Percentiles rank a stretch among this genome's conserved stretches.
phyloP scores from a whole-genome alignment of 2,113 vertebrate species.

The Gallinago media region DNA sequence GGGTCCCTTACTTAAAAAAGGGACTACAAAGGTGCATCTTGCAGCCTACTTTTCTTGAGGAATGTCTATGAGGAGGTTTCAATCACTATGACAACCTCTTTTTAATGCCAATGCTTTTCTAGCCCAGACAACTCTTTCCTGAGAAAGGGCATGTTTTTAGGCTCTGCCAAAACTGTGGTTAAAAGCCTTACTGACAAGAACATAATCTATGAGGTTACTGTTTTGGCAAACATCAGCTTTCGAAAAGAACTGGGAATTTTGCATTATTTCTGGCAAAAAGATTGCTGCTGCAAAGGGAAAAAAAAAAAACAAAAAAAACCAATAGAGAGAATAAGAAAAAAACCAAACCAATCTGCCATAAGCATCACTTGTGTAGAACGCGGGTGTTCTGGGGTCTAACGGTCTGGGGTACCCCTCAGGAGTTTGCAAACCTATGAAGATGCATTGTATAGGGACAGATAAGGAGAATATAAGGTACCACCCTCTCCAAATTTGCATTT shows the following conservation, averaged over 20 bases:
- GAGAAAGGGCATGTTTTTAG: slow-evolving; percentile 69
- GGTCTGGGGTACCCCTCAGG: not conserved
- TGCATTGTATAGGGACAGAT: not conserved
- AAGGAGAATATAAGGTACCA: not conserved
- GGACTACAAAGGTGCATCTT: slow-evolving; percentile 74
- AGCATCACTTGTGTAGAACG: not conserved
- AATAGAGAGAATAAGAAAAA: not conserved
- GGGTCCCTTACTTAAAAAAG: slow-evolving; percentile 73
- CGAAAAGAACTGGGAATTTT: slow-evolving; percentile 25
- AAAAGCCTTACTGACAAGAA: slow-evolving; percentile 65
- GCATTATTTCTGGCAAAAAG: not conserved
- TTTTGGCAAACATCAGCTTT: slow-evolving; percentile 65
- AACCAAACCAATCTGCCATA: not conserved
- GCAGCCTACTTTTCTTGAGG: slow-evolving; percentile 70
- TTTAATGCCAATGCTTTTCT: slow-evolving; percentile 72
- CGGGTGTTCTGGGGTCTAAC: not conserved
- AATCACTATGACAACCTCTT: slow-evolving; percentile 80
- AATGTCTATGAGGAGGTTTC: slow-evolving; percentile 75
- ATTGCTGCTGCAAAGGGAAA: not conserved
- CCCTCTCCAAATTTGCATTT: not conserved
- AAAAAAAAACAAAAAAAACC: not conserved
- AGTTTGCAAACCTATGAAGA: not conserved
- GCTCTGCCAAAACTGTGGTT: slow-evolving; percentile 62
- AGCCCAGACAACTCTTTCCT: slow-evolving; percentile 73
- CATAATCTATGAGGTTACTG: slow-evolving; percentile 63